phyloP scores from a whole-genome alignment of 2,797 vertebrate species.

The Coracias cyanogaster region DNA sequence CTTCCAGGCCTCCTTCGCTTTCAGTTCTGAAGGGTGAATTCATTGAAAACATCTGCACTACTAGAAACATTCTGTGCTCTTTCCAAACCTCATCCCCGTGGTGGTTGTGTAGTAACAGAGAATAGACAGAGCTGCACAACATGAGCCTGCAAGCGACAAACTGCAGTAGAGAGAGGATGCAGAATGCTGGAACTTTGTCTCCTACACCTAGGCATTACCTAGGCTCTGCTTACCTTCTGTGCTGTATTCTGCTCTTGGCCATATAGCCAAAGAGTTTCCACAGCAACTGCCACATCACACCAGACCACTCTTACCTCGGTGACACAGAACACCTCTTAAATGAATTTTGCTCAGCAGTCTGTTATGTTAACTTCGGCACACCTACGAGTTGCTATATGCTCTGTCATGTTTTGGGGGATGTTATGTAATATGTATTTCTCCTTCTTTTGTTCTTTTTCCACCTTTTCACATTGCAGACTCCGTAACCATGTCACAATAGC shows the following conservation, averaged over 20 bases:
- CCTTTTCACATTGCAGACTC: not conserved
- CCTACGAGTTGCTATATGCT: not conserved
- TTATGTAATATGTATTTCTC: not conserved
- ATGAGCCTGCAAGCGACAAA: not conserved
- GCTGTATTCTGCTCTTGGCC: not conserved
- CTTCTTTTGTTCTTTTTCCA: not conserved
- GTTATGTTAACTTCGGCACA: not conserved
- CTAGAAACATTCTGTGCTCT: constrained; percentile 62
- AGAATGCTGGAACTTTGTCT: not conserved
- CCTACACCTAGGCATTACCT: not conserved
- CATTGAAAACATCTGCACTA: constrained; percentile 73
- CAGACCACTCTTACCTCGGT: not conserved
- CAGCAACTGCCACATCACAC: constrained; percentile 1
- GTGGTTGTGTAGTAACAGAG: constrained; percentile 48
- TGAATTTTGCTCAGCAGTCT: not conserved
- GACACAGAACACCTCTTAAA: not conserved
- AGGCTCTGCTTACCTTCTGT: not conserved
- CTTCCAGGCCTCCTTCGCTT: constrained; percentile 69
- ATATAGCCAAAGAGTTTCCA: constrained; percentile 6
- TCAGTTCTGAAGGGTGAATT: constrained; percentile 68
- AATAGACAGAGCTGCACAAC: constrained; percentile 28
- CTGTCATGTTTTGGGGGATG: not conserved
- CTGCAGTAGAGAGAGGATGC: not conserved
- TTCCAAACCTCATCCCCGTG: constrained; percentile 59
- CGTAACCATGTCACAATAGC: not conserved